Conservation (phyloP, 1,140 invertebrate species). For the Monomorium pharaonis region DNA sequence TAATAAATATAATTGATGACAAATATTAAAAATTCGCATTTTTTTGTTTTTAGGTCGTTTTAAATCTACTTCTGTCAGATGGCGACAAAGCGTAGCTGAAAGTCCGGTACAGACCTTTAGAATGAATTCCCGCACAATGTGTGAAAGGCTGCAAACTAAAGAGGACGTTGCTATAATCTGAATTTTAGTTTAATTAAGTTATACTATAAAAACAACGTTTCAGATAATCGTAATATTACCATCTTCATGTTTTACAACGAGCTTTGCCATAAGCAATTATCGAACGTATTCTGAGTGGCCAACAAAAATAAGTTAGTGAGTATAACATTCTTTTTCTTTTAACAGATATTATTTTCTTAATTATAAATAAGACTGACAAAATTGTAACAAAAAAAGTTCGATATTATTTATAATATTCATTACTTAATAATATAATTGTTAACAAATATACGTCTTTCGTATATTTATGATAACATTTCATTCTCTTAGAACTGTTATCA, state of each 20-base stretch:
- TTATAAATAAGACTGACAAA: not conserved
- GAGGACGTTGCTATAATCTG: slow-evolving; percentile 64
- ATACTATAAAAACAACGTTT: not conserved
- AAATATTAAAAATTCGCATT: not conserved
- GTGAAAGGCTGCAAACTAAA: slow-evolving; percentile 58
- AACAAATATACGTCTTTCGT: not conserved
- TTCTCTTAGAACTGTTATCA: not conserved
- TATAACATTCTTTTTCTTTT: not conserved
- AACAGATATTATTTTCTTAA: slow-evolving; percentile 33
- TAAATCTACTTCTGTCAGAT: slow-evolving; percentile 72
- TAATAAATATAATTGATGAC: not conserved
- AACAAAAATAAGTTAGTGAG: slow-evolving; percentile 3
- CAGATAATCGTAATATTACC: not conserved
- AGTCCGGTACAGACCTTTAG: slow-evolving; percentile 70
- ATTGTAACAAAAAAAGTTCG: slow-evolving; percentile 18
- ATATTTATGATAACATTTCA: not conserved
- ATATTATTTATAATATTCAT: slow-evolving; percentile 28
- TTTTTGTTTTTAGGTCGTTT: slow-evolving; percentile 69
- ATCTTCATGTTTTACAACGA: not conserved
- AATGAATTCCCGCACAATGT: slow-evolving; percentile 67
- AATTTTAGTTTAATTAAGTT: slow-evolving; percentile 20
- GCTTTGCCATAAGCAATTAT: not conserved
- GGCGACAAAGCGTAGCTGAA: slow-evolving; percentile 72
- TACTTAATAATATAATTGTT: not conserved
- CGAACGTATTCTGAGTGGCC: not conserved